A percentile compares a stretch with the other conserved stretches of the same genome.
phyloP scores from a whole-genome alignment of 2,113 vertebrate species.

The Epinephelus moara region DNA sequence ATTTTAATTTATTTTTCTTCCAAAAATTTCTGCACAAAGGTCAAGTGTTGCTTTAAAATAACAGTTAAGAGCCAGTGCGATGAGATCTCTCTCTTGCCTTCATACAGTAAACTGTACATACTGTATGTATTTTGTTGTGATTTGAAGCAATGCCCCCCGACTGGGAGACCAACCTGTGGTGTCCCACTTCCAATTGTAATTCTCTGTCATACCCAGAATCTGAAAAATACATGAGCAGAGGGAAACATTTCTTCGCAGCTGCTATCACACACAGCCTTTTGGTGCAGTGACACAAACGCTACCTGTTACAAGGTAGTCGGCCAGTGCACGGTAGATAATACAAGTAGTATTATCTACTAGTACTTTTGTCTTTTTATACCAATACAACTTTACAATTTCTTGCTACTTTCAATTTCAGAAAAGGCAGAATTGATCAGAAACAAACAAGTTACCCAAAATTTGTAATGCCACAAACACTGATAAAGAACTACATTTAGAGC shows the following conservation, averaged over 20 bases:
- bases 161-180: slow-evolving; percentile 50
- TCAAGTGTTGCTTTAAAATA: slow-evolving; percentile 78
- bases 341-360: slow-evolving; percentile 4
- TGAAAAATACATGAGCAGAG: slow-evolving; percentile 69
- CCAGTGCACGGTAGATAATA: slow-evolving; percentile 42
- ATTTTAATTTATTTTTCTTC: slow-evolving; percentile 30
- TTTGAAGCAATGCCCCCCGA: slow-evolving; percentile 44
- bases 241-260: slow-evolving; percentile 60
- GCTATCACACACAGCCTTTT: slow-evolving; percentile 64
- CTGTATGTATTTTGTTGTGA: slow-evolving; percentile 54
- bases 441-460: slow-evolving; percentile 27
- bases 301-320: slow-evolving; percentile 74
- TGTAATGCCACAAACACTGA: slow-evolving; percentile 14
- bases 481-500: slow-evolving; percentile 29
- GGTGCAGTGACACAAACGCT: slow-evolving; percentile 59
- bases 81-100: slow-evolving; percentile 37
- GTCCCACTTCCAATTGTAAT: slow-evolving; percentile 65
- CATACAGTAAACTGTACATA: slow-evolving; percentile 42
- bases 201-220: slow-evolving; percentile 59
- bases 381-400: slow-evolving; percentile 54
- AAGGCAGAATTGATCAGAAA: slow-evolving; percentile 30
- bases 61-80: slow-evolving; percentile 24
- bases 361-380: slow-evolving; percentile 69
- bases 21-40: slow-evolving; percentile 73
- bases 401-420: slow-evolving; percentile 38